Conservation (phyloP, 2,797 vertebrate species). For the Peromyscus aztecus region DNA sequence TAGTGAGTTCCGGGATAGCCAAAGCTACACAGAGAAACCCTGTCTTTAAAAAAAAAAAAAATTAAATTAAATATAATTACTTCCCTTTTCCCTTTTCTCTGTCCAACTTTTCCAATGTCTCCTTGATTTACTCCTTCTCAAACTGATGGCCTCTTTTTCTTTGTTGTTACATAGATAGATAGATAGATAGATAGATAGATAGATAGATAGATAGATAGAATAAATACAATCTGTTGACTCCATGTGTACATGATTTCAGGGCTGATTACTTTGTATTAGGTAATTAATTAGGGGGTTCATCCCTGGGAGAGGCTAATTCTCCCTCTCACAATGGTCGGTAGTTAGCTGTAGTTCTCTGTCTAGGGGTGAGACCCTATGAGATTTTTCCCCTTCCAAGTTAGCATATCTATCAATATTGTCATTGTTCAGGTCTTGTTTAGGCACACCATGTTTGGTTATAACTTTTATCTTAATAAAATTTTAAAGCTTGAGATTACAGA, state of each 20-base stretch:
- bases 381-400: background rate
- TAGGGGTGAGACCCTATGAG: no score
- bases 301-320: background rate
- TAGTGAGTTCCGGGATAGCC: background rate
- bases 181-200: no score
- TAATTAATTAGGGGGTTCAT: background rate
- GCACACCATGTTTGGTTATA: background rate
- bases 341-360: background rate
- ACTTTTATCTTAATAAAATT: background rate
- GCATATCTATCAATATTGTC: background rate
- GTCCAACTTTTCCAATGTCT: background rate
- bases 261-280: background rate
- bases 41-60: background rate
- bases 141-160: background rate
- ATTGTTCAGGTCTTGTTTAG: background rate
- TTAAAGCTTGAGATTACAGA: background rate
- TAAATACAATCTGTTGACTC: background rate
- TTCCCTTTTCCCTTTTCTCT: background rate
- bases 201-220: no score
- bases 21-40: background rate
- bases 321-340: background rate
- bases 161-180: background rate
- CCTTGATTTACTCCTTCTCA: background rate
- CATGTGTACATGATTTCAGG: background rate
- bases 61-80: background rate